Percentiles rank a stretch among this genome's conserved stretches.
phyloP scores from a whole-genome alignment of 2,797 vertebrate genomes.

The Masticophis lateralis region DNA sequence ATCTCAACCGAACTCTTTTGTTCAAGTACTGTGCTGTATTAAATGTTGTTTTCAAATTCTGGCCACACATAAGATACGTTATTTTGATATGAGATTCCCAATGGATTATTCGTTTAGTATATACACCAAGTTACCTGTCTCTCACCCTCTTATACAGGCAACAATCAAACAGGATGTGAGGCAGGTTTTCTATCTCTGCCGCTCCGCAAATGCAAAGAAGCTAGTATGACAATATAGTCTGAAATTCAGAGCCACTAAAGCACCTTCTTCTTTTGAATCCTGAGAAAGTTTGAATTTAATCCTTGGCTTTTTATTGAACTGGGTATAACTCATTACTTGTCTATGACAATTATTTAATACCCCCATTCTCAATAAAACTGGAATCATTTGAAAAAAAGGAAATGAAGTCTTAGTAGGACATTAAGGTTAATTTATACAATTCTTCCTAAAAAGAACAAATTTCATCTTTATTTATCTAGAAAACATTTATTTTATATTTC shows the following conservation, averaged over 20 bases:
- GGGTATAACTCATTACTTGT: not conserved
- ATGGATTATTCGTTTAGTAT: too few relatives aligned
- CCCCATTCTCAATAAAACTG: not conserved
- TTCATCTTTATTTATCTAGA: not conserved
- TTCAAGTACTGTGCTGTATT: too few relatives aligned
- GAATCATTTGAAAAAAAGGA: not conserved
- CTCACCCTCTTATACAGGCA: too few relatives aligned
- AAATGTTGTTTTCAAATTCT: too few relatives aligned
- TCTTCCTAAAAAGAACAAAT: not conserved
- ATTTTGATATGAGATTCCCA: too few relatives aligned
- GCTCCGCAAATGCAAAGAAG: too few relatives aligned
- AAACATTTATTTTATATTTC: not conserved
- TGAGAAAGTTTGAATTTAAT: not conserved
- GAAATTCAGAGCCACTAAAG: not conserved
- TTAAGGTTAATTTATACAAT: not conserved
- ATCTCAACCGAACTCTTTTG: too few relatives aligned
- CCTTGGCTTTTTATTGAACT: not conserved
- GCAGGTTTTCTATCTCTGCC: too few relatives aligned
- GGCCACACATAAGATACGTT: too few relatives aligned
- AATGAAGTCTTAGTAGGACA: not conserved
- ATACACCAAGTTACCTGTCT: too few relatives aligned
- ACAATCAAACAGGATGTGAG: too few relatives aligned
- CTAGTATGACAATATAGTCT: not conserved
- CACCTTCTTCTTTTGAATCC: not conserved
- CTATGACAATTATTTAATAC: not conserved